phyloP scores from a whole-genome alignment of 2,113 vertebrate species.

The Bostrychus sinensis region DNA sequence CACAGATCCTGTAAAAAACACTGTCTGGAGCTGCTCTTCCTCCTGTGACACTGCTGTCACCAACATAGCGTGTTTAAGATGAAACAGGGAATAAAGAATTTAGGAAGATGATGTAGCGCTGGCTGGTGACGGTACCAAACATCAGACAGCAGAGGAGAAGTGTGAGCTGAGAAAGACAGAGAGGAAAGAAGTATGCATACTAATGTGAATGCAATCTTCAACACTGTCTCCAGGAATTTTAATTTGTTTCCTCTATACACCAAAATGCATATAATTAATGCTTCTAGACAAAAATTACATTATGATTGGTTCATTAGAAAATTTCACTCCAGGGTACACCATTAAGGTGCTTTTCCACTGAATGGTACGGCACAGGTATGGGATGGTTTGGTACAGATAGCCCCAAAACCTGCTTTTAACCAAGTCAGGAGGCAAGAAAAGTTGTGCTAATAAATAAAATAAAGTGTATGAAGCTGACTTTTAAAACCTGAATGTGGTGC shows the following conservation, averaged over 20 bases:
- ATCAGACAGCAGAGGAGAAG: constrained; percentile 45
- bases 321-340: background rate
- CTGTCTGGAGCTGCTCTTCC: constrained; percentile 31
- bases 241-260: constrained; percentile 35
- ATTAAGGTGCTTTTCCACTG: too few species aligned
- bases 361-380: too few species aligned
- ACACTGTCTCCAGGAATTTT: constrained; percentile 33
- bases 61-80: constrained; percentile 56
- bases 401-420: too few species aligned
- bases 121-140: constrained; percentile 40
- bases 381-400: too few species aligned
- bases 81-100: constrained; percentile 45
- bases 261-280: background rate
- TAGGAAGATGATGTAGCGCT: constrained; percentile 43
- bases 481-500: too few species aligned
- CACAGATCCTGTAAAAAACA: constrained; percentile 30
- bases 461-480: too few species aligned
- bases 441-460: too few species aligned
- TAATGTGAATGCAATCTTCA: constrained; percentile 67
- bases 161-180: constrained; percentile 30
- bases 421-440: too few species aligned
- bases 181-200: constrained; percentile 49
- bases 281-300: background rate
- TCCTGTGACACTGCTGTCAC: constrained; percentile 39
- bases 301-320: background rate